phyloP scores from a whole-genome alignment of 2,113 vertebrate species.

The Tachuris rubrigastra region DNA sequence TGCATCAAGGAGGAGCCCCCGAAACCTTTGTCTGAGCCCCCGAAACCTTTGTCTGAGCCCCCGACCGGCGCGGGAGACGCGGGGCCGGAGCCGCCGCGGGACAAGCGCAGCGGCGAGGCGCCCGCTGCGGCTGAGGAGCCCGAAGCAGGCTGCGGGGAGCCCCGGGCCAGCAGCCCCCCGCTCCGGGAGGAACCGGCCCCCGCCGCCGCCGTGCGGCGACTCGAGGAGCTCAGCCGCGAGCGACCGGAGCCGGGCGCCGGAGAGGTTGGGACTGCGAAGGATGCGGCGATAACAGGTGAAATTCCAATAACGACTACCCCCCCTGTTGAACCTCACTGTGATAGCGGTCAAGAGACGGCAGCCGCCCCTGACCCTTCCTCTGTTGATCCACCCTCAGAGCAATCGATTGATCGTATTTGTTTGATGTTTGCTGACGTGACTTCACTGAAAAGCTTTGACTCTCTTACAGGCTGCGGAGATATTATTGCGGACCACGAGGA shows the following conservation, averaged over 20 bases:
- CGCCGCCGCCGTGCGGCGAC: background rate
- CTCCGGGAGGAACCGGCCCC: background rate
- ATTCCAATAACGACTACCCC: constrained; percentile 71
- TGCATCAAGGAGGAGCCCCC: constrained; percentile 2
- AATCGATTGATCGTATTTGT: constrained; percentile 87
- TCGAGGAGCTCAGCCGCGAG: constrained; percentile 50
- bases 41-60: background rate
- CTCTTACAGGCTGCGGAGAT: constrained; percentile 97
- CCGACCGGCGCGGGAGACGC: background rate
- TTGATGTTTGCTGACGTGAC: constrained; percentile 96
- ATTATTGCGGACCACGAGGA: constrained; percentile 97
- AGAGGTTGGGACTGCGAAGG: constrained; percentile 64
- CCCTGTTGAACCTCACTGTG: constrained; percentile 72
- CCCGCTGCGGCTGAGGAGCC: constrained; percentile 22
- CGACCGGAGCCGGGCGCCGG: constrained; percentile 17
- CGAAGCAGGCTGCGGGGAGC: background rate
- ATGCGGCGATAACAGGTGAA: constrained; percentile 77
- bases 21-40: background rate
- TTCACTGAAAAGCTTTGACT: constrained; percentile 99
- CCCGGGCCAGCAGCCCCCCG: background rate
- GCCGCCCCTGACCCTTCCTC: constrained; percentile 82
- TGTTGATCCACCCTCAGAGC: constrained; percentile 91
- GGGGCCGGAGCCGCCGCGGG: background rate
- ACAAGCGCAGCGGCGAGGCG: background rate
- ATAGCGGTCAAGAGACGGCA: constrained; percentile 72